Evolutionary conservation across 2,113 vertebrate genomes (phyloP).

Genomic region (Hyaena hyaena): DNA sequence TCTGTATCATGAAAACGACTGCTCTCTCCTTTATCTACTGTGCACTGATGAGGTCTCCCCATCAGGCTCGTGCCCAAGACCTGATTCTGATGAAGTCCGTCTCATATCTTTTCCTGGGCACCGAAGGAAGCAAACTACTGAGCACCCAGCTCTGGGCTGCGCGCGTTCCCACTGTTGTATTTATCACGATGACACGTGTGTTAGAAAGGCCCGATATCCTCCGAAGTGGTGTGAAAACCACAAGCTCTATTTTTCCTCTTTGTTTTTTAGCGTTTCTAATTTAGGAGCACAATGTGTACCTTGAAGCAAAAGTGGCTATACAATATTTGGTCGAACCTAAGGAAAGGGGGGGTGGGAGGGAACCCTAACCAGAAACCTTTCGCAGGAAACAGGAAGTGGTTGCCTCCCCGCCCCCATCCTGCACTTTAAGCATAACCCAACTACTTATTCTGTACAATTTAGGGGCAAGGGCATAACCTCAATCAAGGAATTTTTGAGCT

Average conservation of each 20-base stretch:
- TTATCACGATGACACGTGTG: not conserved
- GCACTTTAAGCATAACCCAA: not conserved
- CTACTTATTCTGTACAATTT: not conserved
- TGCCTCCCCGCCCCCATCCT: constrained; percentile 59
- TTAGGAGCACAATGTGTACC: constrained; percentile 75
- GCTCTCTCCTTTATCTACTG: not conserved
- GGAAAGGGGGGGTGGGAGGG: constrained; percentile 24
- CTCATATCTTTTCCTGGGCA: not conserved
- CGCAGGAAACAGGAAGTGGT: constrained; percentile 75
- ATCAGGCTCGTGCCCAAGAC: not conserved
- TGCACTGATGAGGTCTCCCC: not conserved
- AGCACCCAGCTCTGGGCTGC: not conserved
- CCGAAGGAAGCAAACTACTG: constrained; percentile 3
- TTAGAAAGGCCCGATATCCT: constrained; percentile 48
- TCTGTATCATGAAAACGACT: not conserved
- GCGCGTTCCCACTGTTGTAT: not conserved
- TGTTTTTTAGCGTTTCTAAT: constrained; percentile 76
- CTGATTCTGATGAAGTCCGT: not conserved
- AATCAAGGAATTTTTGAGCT: constrained; percentile 6
- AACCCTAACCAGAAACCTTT: constrained; percentile 58
- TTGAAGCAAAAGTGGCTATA: constrained; percentile 66
- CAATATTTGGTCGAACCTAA: constrained; percentile 52
- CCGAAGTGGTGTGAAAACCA: constrained; percentile 74
- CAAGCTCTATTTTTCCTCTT: constrained; percentile 71
- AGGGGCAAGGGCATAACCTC: not conserved